These are phyloP conservation scores for Aspidoscelis tigris DNA, from an alignment of 2,113 vertebrate genomes.

Conservation along the genomic window DNA sequence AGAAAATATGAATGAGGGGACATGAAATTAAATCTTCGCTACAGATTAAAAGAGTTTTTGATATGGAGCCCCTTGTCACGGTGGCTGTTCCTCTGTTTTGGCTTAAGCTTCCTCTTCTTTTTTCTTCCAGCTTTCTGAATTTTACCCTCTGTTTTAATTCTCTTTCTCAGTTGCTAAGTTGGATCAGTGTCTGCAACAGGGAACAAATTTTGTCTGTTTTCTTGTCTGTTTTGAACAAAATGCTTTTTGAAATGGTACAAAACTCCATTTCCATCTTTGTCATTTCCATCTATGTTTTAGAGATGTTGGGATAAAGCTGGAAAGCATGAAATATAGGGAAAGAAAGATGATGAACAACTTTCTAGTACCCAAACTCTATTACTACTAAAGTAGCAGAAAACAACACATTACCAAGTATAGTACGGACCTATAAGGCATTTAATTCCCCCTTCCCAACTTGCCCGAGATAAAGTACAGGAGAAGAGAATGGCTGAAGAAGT, in stretches of 20 bases:
- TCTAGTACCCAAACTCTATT: too few species aligned
- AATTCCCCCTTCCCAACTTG: too few species aligned
- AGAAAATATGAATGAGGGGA: constrained; percentile 56
- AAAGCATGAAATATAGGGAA: too few species aligned
- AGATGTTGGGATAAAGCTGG: background rate
- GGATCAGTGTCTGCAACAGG: too few species aligned
- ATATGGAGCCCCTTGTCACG: background rate
- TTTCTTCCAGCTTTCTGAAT: background rate
- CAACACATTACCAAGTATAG: background rate
- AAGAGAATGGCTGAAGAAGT: too few species aligned
- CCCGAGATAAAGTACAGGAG: background rate
- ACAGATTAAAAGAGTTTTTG: background rate
- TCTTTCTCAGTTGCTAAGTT: background rate
- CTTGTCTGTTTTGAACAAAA: too few species aligned
- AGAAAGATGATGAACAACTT: too few species aligned
- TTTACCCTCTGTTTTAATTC: too few species aligned
- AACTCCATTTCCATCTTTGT: background rate
- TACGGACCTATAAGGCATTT: too few species aligned
- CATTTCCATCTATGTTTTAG: background rate
- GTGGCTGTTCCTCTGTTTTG: background rate
- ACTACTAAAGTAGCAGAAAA: background rate
- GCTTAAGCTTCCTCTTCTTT: background rate
- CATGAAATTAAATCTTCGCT: constrained; percentile 20
- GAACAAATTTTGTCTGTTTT: too few species aligned
- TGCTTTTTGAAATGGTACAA: too few species aligned